Percentiles rank a stretch among this genome's conserved stretches.
phyloP scores from a whole-genome alignment of 2,888 invertebrate genomes.

The Diarsia mendica region DNA sequence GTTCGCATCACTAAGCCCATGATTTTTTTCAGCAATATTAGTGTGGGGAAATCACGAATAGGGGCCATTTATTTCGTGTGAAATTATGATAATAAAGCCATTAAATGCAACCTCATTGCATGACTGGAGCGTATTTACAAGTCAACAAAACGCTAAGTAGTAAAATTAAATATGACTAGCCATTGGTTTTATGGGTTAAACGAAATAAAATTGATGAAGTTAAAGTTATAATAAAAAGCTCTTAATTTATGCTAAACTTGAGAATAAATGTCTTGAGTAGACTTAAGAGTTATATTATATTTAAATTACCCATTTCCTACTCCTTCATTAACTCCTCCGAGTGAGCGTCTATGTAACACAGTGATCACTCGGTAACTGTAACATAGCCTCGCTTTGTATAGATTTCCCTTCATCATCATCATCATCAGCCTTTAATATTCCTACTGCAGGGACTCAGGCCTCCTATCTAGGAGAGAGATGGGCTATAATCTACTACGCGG shows the following conservation, averaged over 20 bases:
- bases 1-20: slow-evolving; percentile 50
- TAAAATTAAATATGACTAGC: slow-evolving; percentile 61
- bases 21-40: slow-evolving; percentile 72
- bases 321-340: neutral
- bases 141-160: slow-evolving; percentile 67
- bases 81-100: slow-evolving; percentile 81
- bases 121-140: slow-evolving; percentile 79
- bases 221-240: neutral
- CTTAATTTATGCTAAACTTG: neutral
- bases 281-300: too few relatives aligned
- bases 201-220: slow-evolving; percentile 1
- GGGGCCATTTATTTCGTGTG: slow-evolving; percentile 77
- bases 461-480: too few relatives aligned
- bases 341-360: neutral
- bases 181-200: slow-evolving; percentile 34
- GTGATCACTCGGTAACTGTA: too few relatives aligned
- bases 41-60: slow-evolving; percentile 77
- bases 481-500: too few relatives aligned
- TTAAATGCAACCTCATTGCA: slow-evolving; percentile 84
- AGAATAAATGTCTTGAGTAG: neutral
- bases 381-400: too few relatives aligned
- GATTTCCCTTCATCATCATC: too few relatives aligned
- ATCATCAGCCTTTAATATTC: too few relatives aligned
- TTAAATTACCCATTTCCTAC: neutral
- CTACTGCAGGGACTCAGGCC: too few relatives aligned